Evolutionary conservation across 53 echinoderm and acorn worm species (phyloP).

Genomic region (Patiria pectinifera): DNA sequence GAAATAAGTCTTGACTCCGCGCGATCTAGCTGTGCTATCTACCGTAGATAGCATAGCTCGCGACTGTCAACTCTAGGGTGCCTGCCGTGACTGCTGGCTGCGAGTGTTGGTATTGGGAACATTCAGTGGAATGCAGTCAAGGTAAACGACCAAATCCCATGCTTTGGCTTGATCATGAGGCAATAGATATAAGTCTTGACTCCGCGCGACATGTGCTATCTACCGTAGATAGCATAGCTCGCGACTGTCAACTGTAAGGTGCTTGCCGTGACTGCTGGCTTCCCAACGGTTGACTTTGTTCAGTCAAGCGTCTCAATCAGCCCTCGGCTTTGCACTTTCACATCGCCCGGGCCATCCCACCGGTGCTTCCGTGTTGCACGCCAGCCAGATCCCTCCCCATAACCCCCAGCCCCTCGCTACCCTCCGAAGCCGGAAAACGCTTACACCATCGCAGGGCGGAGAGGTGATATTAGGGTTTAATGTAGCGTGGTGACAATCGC

Average conservation of each 20-base stretch:
- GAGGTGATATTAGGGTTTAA: constrained; percentile 72
- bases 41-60: constrained; percentile 10
- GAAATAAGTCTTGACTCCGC: not conserved
- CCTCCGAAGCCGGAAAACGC: constrained; percentile 61
- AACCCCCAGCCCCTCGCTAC: not conserved
- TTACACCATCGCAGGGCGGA: constrained; percentile 64
- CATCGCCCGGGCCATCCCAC: constrained; percentile 19
- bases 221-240: constrained; percentile 16
- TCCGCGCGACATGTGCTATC: constrained; percentile 13
- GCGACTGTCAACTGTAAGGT: not conserved
- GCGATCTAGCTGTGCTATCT: not conserved
- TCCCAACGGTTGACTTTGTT: constrained; percentile 32
- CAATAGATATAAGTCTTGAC: not conserved
- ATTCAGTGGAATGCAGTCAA: not conserved
- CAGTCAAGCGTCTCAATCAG: constrained; percentile 37
- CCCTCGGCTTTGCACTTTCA: constrained; percentile 62
- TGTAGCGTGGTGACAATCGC: constrained; percentile 66
- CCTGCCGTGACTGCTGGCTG: too few species aligned
- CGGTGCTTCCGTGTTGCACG: constrained; percentile 21
- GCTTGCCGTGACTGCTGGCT: constrained; percentile 10
- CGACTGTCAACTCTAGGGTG: not conserved
- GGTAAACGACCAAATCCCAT: not conserved
- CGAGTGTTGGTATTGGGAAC: too few species aligned
- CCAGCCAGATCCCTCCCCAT: not conserved
- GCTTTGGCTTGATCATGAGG: not conserved